A percentile compares a stretch with the other conserved stretches of the same genome.
These are phyloP conservation scores for Tetheella fluctuosa DNA, from an alignment of 2,888 invertebrate species.

Conservation along the genomic window DNA sequence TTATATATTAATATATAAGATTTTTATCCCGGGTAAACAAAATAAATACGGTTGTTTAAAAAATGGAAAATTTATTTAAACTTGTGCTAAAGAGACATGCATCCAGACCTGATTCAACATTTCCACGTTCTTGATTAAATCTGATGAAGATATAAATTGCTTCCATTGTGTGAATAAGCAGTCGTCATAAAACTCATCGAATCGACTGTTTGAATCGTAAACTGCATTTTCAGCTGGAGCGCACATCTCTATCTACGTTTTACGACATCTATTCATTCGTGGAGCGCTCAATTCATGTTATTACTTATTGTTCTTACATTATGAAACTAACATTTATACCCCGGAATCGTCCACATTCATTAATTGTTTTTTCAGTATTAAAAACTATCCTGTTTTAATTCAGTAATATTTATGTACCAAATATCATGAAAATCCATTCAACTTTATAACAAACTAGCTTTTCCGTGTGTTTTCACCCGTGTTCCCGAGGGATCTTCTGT, in stretches of 20 bases:
- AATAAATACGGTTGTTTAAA: no score
- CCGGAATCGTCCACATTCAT: no score
- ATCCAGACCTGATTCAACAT: neutral
- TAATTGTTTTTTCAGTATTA: no score
- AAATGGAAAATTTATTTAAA: no score
- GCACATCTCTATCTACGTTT: conserved; percentile 57
- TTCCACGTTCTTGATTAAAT: neutral
- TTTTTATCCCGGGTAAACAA: no score
- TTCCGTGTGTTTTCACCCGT: no score
- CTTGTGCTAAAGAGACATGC: neutral
- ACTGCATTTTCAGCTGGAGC: conserved; percentile 60
- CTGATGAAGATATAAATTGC: conserved; percentile 9
- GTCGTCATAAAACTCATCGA: conserved; percentile 58
- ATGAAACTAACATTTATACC: neutral
- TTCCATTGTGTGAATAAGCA: conserved; percentile 39
- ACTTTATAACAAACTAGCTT: no score
- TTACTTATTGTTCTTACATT: conserved; percentile 48
- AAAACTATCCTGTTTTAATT: no score
- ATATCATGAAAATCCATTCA: no score
- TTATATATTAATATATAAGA: no score
- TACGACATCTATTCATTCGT: conserved; percentile 45
- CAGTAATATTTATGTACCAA: no score
- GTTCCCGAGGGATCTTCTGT: no score
- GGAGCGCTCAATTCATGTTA: conserved; percentile 42
- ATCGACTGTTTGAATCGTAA: conserved; percentile 55